A percentile compares a stretch with the other conserved stretches of the same genome.
Conservation (phyloP, 64 coral and sea anemone species). For the Pachyseris speciosa region DNA sequence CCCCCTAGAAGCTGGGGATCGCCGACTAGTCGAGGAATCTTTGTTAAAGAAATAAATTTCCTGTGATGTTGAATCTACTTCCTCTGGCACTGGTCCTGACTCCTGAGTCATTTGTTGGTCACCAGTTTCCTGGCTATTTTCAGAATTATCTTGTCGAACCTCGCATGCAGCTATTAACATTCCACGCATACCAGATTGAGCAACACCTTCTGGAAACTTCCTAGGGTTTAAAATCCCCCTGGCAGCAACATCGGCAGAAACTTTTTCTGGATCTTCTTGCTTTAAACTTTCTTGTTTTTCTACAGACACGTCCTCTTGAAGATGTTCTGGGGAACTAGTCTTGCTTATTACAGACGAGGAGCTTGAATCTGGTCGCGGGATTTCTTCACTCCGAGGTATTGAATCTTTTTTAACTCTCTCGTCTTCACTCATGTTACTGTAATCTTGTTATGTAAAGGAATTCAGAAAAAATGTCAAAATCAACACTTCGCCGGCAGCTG, state of each 20-base stretch:
- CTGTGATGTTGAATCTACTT: background rate
- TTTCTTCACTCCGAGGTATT: background rate
- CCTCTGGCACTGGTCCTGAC: background rate
- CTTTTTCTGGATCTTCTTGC: constrained; percentile 37
- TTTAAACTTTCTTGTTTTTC: background rate
- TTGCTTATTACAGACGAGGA: constrained; percentile 33
- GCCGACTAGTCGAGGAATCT: background rate
- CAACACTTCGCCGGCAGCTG: background rate
- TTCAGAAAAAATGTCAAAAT: background rate
- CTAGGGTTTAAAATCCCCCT: constrained; percentile 8
- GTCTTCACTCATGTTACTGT: constrained; percentile 2
- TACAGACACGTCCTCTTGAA: background rate
- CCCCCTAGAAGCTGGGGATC: constrained; percentile 39
- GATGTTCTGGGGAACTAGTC: constrained; percentile 40
- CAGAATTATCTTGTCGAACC: background rate
- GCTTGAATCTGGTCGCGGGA: background rate
- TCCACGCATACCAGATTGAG: constrained; percentile 24
- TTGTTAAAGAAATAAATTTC: background rate
- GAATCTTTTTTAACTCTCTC: background rate
- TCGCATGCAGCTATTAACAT: constrained; percentile 16
- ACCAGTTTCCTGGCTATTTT: background rate
- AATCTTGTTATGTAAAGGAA: background rate
- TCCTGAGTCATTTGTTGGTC: background rate
- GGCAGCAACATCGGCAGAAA: constrained; percentile 45
- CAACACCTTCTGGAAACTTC: background rate